Evolutionary conservation across 2,113 vertebrate genomes (phyloP).

Genomic region (Pithys albifrons): DNA sequence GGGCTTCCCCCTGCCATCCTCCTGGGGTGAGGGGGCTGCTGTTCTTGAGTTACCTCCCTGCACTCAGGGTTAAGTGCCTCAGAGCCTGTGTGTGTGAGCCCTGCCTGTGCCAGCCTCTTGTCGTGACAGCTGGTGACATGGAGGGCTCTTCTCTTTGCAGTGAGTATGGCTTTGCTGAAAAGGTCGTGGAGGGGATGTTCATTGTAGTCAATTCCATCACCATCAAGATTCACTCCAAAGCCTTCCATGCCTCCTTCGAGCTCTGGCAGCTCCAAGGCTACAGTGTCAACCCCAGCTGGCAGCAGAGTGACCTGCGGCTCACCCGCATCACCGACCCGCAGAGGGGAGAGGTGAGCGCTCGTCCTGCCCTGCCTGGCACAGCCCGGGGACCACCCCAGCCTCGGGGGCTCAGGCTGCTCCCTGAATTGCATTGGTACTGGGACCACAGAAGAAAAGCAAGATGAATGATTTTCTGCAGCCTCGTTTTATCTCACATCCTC

Average conservation of each 20-base stretch:
- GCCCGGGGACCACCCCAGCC: neutral
- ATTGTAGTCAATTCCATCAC: conserved; percentile 94
- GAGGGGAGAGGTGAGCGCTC: conserved; percentile 82
- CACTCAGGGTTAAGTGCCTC: neutral
- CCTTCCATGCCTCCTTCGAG: conserved; percentile 96
- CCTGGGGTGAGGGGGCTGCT: neutral
- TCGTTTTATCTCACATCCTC: neutral
- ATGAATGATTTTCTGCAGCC: neutral
- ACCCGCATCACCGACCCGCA: conserved; percentile 92
- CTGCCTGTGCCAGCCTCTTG: neutral
- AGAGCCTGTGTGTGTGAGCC: neutral
- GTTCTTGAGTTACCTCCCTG: neutral
- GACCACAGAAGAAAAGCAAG: neutral
- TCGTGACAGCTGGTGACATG: neutral
- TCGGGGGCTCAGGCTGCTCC: neutral
- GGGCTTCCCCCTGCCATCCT: neutral
- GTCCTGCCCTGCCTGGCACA: neutral
- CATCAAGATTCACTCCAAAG: conserved; percentile 94
- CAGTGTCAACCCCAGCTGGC: conserved; percentile 95
- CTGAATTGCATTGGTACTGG: neutral
- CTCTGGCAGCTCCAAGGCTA: conserved; percentile 97
- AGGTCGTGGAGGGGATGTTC: conserved; percentile 99
- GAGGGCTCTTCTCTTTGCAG: conserved; percentile 67
- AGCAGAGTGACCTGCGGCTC: conserved; percentile 90
- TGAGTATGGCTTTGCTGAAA: conserved; percentile 98